Percentiles rank a stretch among this genome's conserved stretches.
phyloP scores from a whole-genome alignment of 2,888 invertebrate genomes.

The Thecocarcelia acutangulata region DNA sequence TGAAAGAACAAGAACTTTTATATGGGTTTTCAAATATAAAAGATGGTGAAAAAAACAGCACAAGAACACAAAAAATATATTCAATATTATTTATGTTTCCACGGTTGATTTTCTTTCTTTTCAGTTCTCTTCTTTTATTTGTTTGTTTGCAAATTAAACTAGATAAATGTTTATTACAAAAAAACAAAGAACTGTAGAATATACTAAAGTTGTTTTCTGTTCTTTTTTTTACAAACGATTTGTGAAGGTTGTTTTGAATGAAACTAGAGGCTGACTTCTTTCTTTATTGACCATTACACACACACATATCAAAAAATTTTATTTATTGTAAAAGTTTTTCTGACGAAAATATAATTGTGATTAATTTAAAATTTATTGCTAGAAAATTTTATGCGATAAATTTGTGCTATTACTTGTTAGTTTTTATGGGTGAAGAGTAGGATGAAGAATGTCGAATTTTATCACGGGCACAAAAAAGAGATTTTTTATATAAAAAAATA shows the following conservation, averaged over 20 bases:
- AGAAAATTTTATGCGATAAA: background rate
- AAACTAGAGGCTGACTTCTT: background rate
- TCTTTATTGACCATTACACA: constrained; percentile 2
- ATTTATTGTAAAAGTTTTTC: constrained; percentile 32
- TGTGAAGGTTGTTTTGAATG: constrained; percentile 19
- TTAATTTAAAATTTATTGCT: constrained; percentile 7
- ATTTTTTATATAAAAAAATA: too few relatives aligned
- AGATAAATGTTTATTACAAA: constrained; percentile 49
- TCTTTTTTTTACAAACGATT: background rate
- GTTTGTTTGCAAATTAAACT: constrained; percentile 47
- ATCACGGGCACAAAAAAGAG: too few relatives aligned
- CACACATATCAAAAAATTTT: background rate
- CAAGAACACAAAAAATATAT: constrained; percentile 17
- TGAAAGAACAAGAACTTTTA: constrained; percentile 29
- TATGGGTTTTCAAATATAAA: constrained; percentile 32
- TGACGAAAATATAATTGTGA: constrained; percentile 17
- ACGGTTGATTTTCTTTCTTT: constrained; percentile 19
- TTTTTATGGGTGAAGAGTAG: too few relatives aligned
- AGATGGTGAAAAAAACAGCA: constrained; percentile 31
- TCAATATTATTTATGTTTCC: constrained; percentile 52
- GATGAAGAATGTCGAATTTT: too few relatives aligned
- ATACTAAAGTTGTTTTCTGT: constrained; percentile 3
- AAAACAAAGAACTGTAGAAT: constrained; percentile 1
- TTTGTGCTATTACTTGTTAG: too few relatives aligned
- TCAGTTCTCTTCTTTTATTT: constrained; percentile 6